Evolutionary conservation across 2,113 vertebrate species (phyloP).

Genomic region (Narcine bancroftii): DNA sequence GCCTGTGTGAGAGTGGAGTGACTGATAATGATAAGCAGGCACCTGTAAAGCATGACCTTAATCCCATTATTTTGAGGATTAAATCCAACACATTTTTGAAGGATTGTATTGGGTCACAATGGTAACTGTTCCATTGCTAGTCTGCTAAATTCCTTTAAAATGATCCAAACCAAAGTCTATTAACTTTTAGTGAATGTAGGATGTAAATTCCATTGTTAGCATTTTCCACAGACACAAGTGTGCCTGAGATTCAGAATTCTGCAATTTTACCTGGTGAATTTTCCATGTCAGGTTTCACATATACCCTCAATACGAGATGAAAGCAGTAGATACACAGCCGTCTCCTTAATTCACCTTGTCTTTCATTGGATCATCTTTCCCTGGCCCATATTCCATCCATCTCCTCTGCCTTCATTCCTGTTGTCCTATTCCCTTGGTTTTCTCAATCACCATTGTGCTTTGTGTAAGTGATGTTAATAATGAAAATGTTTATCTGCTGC

Average conservation of each 20-base stretch:
- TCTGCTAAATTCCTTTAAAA: not conserved
- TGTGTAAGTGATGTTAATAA: not conserved
- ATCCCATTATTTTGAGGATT: slow-evolving; percentile 12
- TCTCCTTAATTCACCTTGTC: not conserved
- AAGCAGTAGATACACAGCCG: slow-evolving; percentile 3
- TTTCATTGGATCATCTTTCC: not conserved
- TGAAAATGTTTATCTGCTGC: not conserved
- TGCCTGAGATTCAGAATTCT: slow-evolving; percentile 13
- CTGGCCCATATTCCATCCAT: not conserved
- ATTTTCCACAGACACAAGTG: not conserved
- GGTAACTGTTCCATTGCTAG: slow-evolving; percentile 12
- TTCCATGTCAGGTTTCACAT: not conserved
- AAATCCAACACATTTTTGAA: not conserved
- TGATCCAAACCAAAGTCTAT: slow-evolving; percentile 30
- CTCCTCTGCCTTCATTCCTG: not conserved
- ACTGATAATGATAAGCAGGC: slow-evolving; percentile 24
- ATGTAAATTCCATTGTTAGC: not conserved
- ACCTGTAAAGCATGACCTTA: slow-evolving; percentile 21
- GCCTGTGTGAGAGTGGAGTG: not conserved
- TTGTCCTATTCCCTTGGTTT: not conserved
- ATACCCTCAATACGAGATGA: slow-evolving; percentile 5
- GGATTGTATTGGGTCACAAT: slow-evolving; percentile 10
- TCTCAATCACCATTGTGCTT: not conserved
- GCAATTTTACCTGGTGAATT: not conserved
- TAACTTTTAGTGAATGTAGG: slow-evolving; percentile 22